Base-by-base conservation (phyloP, 2,797 vertebrate species). In the Nyctalus aviator region DNA sequence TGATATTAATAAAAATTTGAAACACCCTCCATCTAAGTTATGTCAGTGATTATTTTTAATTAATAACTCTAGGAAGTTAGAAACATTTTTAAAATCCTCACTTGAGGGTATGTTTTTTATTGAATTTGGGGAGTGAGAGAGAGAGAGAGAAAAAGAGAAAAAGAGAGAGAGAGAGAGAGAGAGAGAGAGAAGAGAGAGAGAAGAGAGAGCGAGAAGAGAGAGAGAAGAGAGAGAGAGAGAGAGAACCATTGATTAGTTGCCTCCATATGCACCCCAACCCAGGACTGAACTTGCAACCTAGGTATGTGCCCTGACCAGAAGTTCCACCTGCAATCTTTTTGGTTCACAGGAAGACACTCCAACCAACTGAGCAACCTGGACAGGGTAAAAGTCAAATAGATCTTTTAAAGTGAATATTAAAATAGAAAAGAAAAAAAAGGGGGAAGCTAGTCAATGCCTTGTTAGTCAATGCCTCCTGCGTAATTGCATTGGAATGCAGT, bases 391-490 rank as follows among this genome's bases (percentile, higher is more conserved):
- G 75, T 71, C 35, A 75, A 30, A 75, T 48, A 75, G 4, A 75
- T 48, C 46, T 62, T 83, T 68, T 83, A 82, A 90, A 85, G 44
- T 88, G 83, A 85, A 78, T 94, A 76, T 85, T 85, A 94, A 93
- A 90, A 85, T 59, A 82, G 35, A 75, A 30, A 93, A 30, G 92
- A 88, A 92, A 79, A 62, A 37, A 37, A 4, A 3, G 35, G 35
- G 35, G 62, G n/a, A 27, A 68, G 23, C n/a, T 90, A 68, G 68
- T 64, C 25, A 13, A 32, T 55, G 59, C 20, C 57, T 32, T 59
- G 68, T 71, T 85, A 76, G 53, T 48, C 13, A 79, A n/a, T 86
- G 44, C 30, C 27, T n/a, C 59, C 7, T 32, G 25, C 4, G 41
- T 23, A 78, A 88, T 18, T 72, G n/a, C 32, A 48, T 27, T 95